Percentiles rank a stretch among this genome's conserved stretches.
Evolutionary conservation across 1,140 invertebrate species (phyloP).

Genomic region (Eciton burchellii): DNA sequence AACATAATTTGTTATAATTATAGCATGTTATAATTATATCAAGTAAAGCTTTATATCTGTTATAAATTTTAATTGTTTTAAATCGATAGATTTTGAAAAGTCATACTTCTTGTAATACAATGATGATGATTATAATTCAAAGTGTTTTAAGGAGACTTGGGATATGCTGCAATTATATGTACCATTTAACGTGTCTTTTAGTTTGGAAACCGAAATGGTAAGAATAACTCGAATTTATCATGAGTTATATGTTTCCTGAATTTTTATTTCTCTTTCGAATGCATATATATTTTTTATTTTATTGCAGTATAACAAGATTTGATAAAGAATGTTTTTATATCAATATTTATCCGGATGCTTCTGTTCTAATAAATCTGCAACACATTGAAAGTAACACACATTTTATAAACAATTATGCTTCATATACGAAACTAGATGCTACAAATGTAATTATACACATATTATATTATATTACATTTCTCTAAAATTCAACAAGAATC

Average conservation of each 20-base stretch:
- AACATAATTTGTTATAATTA: constrained; percentile 15
- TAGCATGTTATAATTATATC: neutral
- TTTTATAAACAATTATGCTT: too few species aligned
- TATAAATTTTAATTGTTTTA: constrained; percentile 19
- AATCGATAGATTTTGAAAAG: constrained; percentile 86
- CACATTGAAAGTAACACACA: too few species aligned
- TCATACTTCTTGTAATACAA: constrained; percentile 87
- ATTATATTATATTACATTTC: too few species aligned
- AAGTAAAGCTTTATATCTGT: neutral
- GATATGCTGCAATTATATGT: constrained; percentile 88
- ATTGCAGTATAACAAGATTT: constrained; percentile 69
- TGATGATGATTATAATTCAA: constrained; percentile 88
- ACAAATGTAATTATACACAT: too few species aligned
- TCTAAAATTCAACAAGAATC: too few species aligned
- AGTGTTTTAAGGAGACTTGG: constrained; percentile 89
- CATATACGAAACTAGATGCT: too few species aligned
- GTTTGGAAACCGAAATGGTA: constrained; percentile 87
- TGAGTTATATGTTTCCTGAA: neutral
- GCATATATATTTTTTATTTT: constrained; percentile 23
- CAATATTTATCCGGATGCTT: too few species aligned
- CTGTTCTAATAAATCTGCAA: too few species aligned
- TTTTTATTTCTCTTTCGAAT: neutral
- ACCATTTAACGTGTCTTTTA: too few species aligned
- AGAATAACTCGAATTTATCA: constrained; percentile 48
- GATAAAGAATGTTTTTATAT: constrained; percentile 85